Evolutionary conservation across 2,888 invertebrate genomes (phyloP).

Genomic region (Acrobasis repandana): DNA sequence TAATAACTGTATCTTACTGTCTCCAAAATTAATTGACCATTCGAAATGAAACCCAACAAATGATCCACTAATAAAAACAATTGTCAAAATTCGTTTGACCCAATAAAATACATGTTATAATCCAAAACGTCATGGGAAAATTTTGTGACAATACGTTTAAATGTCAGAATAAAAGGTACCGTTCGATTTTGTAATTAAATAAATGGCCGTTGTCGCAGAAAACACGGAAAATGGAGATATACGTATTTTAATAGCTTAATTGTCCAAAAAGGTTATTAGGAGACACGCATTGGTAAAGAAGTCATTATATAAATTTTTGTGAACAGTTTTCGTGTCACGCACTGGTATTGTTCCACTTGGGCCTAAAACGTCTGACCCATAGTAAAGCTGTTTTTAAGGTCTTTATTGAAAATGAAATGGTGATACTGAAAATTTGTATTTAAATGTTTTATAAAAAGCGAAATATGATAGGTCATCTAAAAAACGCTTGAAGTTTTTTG

Average conservation of each 20-base stretch:
- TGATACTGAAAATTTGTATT: no score
- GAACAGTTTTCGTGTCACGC: conserved; percentile 23
- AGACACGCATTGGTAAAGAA: conserved; percentile 27
- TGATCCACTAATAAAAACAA: conserved; percentile 2
- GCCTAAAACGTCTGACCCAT: not conserved
- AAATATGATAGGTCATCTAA: no score
- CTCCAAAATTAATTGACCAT: conserved; percentile 14
- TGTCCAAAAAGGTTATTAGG: conserved; percentile 18
- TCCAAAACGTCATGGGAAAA: conserved; percentile 7
- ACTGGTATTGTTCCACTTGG: not conserved
- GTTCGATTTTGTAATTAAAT: conserved; percentile 26
- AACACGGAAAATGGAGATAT: conserved; percentile 5
- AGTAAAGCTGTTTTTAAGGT: no score
- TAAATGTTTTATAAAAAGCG: no score
- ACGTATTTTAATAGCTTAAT: conserved; percentile 21
- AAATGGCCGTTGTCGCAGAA: conserved; percentile 27
- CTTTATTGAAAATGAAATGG: no score
- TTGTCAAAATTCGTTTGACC: conserved; percentile 5
- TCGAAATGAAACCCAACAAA: not conserved
- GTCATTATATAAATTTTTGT: conserved; percentile 25
- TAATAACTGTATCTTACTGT: conserved; percentile 15
- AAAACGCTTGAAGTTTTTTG: no score
- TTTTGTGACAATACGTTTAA: not conserved
- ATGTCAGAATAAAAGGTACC: not conserved
- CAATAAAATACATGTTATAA: not conserved